phyloP scores from a whole-genome alignment of 1,140 invertebrate genomes.

The Myzus persicae region DNA sequence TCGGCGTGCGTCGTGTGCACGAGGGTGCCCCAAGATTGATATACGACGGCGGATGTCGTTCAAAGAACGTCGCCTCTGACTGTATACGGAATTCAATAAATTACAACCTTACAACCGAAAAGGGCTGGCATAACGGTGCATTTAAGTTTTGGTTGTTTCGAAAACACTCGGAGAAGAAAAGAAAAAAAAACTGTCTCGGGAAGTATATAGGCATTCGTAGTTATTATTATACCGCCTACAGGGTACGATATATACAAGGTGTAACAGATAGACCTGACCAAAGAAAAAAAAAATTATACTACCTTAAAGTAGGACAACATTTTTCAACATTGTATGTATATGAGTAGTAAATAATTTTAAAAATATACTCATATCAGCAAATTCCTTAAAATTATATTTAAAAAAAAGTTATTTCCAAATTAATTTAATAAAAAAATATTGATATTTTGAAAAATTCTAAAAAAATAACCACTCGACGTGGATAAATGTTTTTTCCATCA shows the following conservation, averaged over 20 bases:
- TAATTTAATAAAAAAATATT: no score
- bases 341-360: no score
- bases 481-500: no score
- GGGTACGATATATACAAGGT: neutral
- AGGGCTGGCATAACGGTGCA: neutral
- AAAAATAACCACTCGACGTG: no score
- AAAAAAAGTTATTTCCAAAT: no score
- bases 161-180: neutral
- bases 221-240: neutral
- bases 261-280: no score
- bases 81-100: neutral
- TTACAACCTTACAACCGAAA: neutral
- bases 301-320: no score
- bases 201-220: neutral
- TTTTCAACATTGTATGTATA: no score
- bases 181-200: neutral
- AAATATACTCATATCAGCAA: no score
- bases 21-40: slow-evolving; percentile 21
- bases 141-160: neutral
- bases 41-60: neutral
- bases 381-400: no score
- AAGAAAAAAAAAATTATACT: no score
- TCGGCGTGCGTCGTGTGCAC: neutral
- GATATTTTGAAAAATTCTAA: no score
- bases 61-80: neutral